Percentiles rank a stretch among this genome's conserved stretches.
These are phyloP conservation scores for Trachelus stipa DNA, from an alignment of 2,888 invertebrate genomes.

Conservation along the genomic window DNA sequence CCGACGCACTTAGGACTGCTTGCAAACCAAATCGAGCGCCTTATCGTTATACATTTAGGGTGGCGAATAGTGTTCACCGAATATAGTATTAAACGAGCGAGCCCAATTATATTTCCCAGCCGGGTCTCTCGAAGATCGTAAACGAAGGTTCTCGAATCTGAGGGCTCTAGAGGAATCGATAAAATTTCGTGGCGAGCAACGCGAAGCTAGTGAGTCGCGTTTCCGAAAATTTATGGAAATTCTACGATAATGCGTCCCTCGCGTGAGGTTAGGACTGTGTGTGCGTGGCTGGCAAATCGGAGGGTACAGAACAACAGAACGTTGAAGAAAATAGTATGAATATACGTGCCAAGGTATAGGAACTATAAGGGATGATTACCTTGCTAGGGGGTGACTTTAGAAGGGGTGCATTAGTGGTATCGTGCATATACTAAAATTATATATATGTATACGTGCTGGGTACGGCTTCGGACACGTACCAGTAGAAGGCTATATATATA, in stretches of 20 bases:
- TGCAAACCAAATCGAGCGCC: constrained; percentile 44
- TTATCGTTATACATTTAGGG: constrained; percentile 31
- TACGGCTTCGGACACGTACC: constrained; percentile 9
- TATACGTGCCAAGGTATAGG: constrained; percentile 10
- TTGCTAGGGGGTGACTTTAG: not conserved
- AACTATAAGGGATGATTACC: constrained; percentile 15
- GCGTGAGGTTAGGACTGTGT: constrained; percentile 1
- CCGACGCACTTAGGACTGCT: constrained; percentile 40
- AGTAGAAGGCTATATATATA: constrained; percentile 24
- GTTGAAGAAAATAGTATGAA: constrained; percentile 8
- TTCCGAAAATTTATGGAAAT: constrained; percentile 35
- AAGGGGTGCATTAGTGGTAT: too few species aligned
- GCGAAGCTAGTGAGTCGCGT: constrained; percentile 20
- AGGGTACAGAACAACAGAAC: constrained; percentile 23
- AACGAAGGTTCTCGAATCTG: not conserved
- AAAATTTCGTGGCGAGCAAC: not conserved
- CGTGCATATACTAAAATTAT: too few species aligned
- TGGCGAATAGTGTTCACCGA: not conserved
- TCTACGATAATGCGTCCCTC: constrained; percentile 29
- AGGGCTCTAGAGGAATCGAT: not conserved
- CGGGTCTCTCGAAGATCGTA: not conserved
- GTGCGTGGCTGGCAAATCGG: constrained; percentile 25
- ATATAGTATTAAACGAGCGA: not conserved
- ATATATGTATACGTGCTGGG: not conserved
- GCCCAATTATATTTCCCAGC: too few species aligned